Conservation (phyloP, 2,797 vertebrate genomes). For the Loris lydekkerianus region DNA sequence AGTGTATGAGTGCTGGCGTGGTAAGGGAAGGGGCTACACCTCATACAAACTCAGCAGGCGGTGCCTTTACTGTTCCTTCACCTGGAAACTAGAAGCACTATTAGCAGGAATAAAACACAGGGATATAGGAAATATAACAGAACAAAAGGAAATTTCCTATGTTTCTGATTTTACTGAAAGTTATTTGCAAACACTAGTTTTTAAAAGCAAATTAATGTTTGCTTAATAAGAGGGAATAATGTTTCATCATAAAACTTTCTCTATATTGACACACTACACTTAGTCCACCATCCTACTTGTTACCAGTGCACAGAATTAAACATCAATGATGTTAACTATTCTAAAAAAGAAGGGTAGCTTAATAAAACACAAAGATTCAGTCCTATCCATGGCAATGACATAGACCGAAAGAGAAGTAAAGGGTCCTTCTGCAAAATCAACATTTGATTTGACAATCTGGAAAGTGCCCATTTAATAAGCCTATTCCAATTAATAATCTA, state of each 20-base stretch:
- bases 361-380: conserved; percentile 8
- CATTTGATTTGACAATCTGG: conserved; percentile 13
- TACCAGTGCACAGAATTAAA: conserved; percentile 47
- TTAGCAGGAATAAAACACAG: background rate
- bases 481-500: background rate
- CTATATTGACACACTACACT: background rate
- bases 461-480: background rate
- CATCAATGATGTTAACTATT: background rate
- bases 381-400: background rate
- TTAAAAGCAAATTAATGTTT: conserved; percentile 24
- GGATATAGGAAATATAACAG: background rate
- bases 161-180: conserved; percentile 49
- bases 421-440: background rate
- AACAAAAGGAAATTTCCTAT: background rate
- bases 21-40: background rate
- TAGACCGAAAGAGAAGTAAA: background rate
- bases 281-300: background rate
- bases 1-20: background rate
- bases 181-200: background rate
- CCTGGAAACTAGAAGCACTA: conserved; percentile 16
- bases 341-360: background rate
- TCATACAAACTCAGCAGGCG: background rate
- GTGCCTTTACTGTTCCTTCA: background rate
- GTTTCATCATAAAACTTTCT: conserved; percentile 30
- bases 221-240: background rate